Evolutionary conservation across 2,888 invertebrate species (phyloP), one percentile per base, ranked within the genome.

Genomic region (Pollenia amentaria): DNA sequence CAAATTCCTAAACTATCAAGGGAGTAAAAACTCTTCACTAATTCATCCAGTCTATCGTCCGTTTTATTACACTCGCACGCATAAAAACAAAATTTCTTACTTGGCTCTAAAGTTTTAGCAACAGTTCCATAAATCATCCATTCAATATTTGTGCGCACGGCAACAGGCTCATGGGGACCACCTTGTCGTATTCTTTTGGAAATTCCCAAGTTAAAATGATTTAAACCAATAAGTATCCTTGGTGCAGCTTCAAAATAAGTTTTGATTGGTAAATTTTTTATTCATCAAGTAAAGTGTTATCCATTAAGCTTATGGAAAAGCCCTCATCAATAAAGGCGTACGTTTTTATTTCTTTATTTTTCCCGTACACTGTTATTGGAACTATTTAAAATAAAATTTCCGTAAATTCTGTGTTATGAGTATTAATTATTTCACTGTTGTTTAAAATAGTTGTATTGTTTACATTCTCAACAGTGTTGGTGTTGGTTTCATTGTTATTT

Each of bases 301-400:
- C 78, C 46, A n/a, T n/a, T n/a, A n/a, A n/a, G n/a, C 78, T 78
- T 11, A 44, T 67, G 1, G 48, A 48, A 9, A 21, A 65, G 0
- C 79, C 62, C 42, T 79, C 78, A 40, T 77, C 77, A 12, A 78
- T 57, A 38, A 78, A 75, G 29, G 73, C 81, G 67, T 44, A 72
- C 0, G 73, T 81, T 10, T 73, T 42, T 44, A 75, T 12, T 29
- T 40, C 44, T 48, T 67, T 81, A 57, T 67, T 67, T 40, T 70
- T 64, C 12, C 80, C 80, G 44, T 64, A 55, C 3, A 80, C 16
- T 42, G 62, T 72, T 10, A 80, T 55, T n/a, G 55, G 80, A 42
- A 65, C 42, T 46, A 65, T 81, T 81, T 73, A 73, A 51, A 81
- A 81, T 14, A 81, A 38, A 16, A 73, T n/a, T 29, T 81, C 18